phyloP scores from a whole-genome alignment of 2,888 invertebrate genomes.

The Proisotoma minuta region DNA sequence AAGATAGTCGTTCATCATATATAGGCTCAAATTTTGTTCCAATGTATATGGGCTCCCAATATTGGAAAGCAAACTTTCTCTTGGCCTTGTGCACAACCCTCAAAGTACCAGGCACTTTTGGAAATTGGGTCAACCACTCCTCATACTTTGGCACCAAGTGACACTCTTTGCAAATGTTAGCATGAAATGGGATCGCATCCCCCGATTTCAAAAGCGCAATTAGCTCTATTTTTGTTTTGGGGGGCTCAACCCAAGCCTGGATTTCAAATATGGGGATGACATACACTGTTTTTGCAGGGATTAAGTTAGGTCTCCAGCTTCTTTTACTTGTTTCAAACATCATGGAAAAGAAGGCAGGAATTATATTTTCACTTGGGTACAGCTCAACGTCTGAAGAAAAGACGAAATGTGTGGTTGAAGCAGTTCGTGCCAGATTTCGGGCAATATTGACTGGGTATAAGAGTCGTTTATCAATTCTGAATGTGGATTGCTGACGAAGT shows the following conservation, averaged over 20 bases:
- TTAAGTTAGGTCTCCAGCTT: neutral
- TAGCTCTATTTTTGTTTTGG: constrained; percentile 67
- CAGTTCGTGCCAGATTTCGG: constrained; percentile 79
- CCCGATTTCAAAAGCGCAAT: constrained; percentile 65
- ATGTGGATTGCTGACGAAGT: constrained; percentile 49
- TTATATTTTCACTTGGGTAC: constrained; percentile 78
- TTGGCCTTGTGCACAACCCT: constrained; percentile 85
- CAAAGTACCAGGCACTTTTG: constrained; percentile 68
- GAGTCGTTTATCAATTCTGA: constrained; percentile 70
- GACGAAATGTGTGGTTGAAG: constrained; percentile 74
- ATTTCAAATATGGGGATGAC: constrained; percentile 83
- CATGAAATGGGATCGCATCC: constrained; percentile 84
- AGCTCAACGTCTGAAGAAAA: constrained; percentile 85
- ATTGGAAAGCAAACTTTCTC: constrained; percentile 68
- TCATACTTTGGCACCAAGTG: constrained; percentile 56
- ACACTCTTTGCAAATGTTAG: constrained; percentile 80
- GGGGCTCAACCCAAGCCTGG: constrained; percentile 56
- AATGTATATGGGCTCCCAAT: constrained; percentile 92
- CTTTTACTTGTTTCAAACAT: constrained; percentile 51
- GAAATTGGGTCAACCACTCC: constrained; percentile 14
- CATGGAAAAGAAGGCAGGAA: constrained; percentile 76
- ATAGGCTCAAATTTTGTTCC: constrained; percentile 82
- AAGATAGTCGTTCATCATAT: constrained; percentile 85
- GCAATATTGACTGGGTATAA: constrained; percentile 87
- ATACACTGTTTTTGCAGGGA: constrained; percentile 59